Evolutionary conservation across 2,888 invertebrate genomes (phyloP).

Genomic region (Aphidius colemani): DNA sequence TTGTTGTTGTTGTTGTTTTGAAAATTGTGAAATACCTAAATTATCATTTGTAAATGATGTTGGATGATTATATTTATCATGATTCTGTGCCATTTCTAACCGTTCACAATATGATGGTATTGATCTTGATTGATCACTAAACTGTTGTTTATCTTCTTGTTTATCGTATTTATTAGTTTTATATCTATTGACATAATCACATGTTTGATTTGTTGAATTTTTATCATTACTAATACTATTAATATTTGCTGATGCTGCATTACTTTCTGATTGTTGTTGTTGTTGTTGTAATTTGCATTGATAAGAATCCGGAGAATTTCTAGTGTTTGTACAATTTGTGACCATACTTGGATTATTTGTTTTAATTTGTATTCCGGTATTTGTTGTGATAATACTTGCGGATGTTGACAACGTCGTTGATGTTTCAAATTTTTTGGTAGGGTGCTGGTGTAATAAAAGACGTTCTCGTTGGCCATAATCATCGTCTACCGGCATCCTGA

Average conservation of each 20-base stretch:
- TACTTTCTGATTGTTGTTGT: constrained; percentile 62
- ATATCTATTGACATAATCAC: constrained; percentile 43
- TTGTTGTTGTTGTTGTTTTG: constrained; percentile 17
- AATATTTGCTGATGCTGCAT: constrained; percentile 20
- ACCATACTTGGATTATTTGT: constrained; percentile 31
- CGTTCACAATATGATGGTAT: constrained; percentile 42
- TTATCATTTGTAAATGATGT: constrained; percentile 30
- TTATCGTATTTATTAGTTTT: constrained; percentile 46
- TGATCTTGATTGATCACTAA: constrained; percentile 35
- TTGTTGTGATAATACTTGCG: constrained; percentile 52
- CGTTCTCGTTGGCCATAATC: constrained; percentile 61
- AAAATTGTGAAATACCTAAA: constrained; percentile 42
- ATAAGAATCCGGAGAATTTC: constrained; percentile 52
- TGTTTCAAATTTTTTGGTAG: constrained; percentile 51
- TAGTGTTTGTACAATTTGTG: constrained; percentile 47
- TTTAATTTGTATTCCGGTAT: constrained; percentile 52
- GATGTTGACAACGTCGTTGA: constrained; percentile 48
- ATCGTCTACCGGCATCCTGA: constrained; percentile 67
- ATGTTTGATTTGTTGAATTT: constrained; percentile 62
- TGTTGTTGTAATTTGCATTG: constrained; percentile 30
- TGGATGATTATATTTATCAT: constrained; percentile 41
- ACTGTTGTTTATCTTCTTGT: constrained; percentile 42
- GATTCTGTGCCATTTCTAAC: constrained; percentile 40
- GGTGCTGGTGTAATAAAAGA: constrained; percentile 58
- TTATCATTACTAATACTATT: constrained; percentile 63